Base-by-base conservation (phyloP, 2,113 vertebrate species). In the Petroica traversi region DNA sequence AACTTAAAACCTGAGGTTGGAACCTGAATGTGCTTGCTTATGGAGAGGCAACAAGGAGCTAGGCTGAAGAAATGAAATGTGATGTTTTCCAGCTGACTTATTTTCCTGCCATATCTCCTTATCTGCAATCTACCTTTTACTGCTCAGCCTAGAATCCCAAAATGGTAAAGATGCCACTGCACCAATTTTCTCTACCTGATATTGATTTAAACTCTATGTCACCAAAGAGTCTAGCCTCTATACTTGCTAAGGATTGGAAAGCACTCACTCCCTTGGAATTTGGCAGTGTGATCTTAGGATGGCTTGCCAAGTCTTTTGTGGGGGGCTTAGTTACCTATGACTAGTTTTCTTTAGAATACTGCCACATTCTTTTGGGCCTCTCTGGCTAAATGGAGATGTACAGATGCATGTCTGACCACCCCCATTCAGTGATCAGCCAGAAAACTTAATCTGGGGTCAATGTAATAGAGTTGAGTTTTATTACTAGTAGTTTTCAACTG, bases 261-360 rank as follows among this genome's bases (percentile, higher is more conserved):
- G 46, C 40, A 57, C 41, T 85, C 18, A 68, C 28, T 31, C 26
- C 52, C 29, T 83, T 68, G 85, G 38, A 90, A 91, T 88, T 92
- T 81, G 88, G 79, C 82, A 92, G 43, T 8, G 19, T 64, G 92
- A 83, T 87, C 73, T 80, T 78, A 36, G 84, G 62, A 58, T 34
- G 19, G 28, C 78, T 73, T 92, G 74, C 55, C 96, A 88, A 92
- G 76, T 71, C 94, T 95, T 91, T 94, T 94, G 84, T 96, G 59
- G 66, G 8, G 43, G 62, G 58, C 89, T 82, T 58, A 89, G 92
- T 96, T 83, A 93, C 85, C 78, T 57, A 74, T 95, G 73, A 75
- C 46, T 95, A 88, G 76, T 88, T 95, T 86, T 91, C 72, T 97
- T 96, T 96, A 95, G 90, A 89, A 67, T 64, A 86, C 46, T 88